Base-by-base conservation (phyloP, 2,113 vertebrate species). In the Prionailurus bengalensis region DNA sequence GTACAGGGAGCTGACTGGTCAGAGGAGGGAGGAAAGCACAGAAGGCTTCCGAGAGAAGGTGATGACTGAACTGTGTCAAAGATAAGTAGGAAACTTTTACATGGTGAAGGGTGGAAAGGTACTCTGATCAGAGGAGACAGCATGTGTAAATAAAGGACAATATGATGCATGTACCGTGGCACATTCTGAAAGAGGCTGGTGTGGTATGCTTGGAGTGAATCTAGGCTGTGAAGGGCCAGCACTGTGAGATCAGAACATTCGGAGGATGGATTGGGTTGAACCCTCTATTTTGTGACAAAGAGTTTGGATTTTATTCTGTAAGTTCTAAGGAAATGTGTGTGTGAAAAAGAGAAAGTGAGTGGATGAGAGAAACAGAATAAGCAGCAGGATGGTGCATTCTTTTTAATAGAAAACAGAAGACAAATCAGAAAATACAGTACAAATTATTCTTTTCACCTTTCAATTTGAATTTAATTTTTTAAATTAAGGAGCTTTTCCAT, bases 391-490 rank as follows among this genome's bases (percentile, higher is more conserved):
- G 1, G 19, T 48, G 17, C 7, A 84, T 45, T 51, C 0, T 33
- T 78, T 71, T 82, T 91, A 58, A 82, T 16, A 93, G 58, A 73
- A 91, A 93, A 80, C n/a, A 68, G 65, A 71, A 94, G 15, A 84
- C 3, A 31, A 51, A 53, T 33, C 68, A 29, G 42, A 95, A 96
- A 85, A 39, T 42, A 31, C 1, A 91, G 13, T 23, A 33, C 25
- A 48, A 68, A 73, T 74, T 76, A 66, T 25, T 51, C 39, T 13
- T 94, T 86, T 80, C 82, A 53, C 65, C 45, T 78, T 81, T 78
- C 25, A 79, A 31, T 7, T 79, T 76, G 70, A 89, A 93, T 71
- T 76, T 33, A 36, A 21, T 74, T 76, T 91, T 96, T 95, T 95
- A 1, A 89, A 55, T 51, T 65, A 53, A 82, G 4, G 78, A 95